A percentile compares a stretch with the other conserved stretches of the same genome.
Conservation (phyloP, 2,888 invertebrate species). For the Lysandra bellargus region DNA sequence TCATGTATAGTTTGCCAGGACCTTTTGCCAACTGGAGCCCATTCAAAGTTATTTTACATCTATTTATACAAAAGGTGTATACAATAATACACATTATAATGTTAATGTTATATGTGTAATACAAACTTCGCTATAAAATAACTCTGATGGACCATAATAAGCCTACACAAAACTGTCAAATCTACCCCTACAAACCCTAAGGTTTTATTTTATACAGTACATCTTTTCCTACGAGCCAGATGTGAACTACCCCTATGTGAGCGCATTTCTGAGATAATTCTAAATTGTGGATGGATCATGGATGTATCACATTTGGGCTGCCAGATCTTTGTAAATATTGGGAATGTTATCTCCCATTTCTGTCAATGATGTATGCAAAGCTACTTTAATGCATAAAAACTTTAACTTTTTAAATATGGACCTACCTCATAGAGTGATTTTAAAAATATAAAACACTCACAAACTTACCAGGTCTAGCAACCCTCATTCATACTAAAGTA, state of each 20-base stretch:
- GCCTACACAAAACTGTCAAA: neutral
- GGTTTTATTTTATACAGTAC: neutral
- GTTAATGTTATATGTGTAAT: neutral
- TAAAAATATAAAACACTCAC: neutral
- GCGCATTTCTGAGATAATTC: neutral
- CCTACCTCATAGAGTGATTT: neutral
- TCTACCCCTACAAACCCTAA: conserved; percentile 9
- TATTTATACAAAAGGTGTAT: no score
- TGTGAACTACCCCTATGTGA: neutral
- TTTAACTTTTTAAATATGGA: neutral
- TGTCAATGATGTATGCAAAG: neutral
- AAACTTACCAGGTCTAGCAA: conserved; percentile 7
- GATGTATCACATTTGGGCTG: conserved; percentile 10
- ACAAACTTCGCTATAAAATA: neutral
- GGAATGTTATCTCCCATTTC: neutral
- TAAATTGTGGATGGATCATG: conserved; percentile 12
- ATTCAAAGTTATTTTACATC: neutral
- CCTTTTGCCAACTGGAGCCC: neutral
- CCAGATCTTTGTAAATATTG: conserved; percentile 12
- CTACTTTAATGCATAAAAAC: neutral
- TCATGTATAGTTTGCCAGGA: neutral
- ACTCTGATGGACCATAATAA: neutral
- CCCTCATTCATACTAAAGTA: conserved; percentile 15
- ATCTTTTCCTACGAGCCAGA: neutral
- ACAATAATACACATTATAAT: no score